Evolutionary conservation across 2,113 vertebrate species (phyloP), one percentile per base, ranked within the genome.

Genomic region (Ranitomeya variabilis): DNA sequence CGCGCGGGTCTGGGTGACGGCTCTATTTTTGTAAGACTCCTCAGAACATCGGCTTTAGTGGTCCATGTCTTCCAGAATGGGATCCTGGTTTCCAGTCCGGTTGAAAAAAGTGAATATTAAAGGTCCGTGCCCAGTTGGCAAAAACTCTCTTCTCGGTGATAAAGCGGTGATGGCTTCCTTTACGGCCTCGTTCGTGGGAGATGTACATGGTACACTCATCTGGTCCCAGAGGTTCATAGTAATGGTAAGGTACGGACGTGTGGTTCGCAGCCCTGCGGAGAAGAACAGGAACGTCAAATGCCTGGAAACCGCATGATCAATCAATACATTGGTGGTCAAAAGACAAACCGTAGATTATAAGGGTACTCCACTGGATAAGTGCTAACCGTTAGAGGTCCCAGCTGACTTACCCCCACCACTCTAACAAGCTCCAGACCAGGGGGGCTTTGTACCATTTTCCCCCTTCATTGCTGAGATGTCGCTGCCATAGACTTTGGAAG

Each of bases 171-270:
- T 99, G 98, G 90, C 98, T 99, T 87, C 98, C 98, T 77, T 97
- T 96, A 12, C 96, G 96, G 18, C 97, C 97, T 5, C 97, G 96
- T 94, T 99, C 98, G 0, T 99, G 98, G 16, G 97, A 98, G 37
- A 99, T 94, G 93, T 99, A 99, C 98, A 99, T 99, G 26, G 96
- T 97, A 89, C 98, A 99, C 90, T 99, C 98, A 0, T 99, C 98
- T 0, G 97, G 96, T 0, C 98, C 98, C 6, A 94, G 90, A 0
- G 98, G 97, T 89, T 99, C 98, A 0, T 99, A 99, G 91, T 99
- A 99, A 92, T 99, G 98, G 91, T 99, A 99, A 86, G 98, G 97
- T 90, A 99, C 97, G 0, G 97, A 97, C 37, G 91, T 95, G 89
- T 96, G 97, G 90, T 95, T 94, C 54, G 96, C 94, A 91, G 98